These are phyloP conservation scores for Diploptera punctata DNA, from an alignment of 2,888 invertebrate genomes.

Conservation along the genomic window DNA sequence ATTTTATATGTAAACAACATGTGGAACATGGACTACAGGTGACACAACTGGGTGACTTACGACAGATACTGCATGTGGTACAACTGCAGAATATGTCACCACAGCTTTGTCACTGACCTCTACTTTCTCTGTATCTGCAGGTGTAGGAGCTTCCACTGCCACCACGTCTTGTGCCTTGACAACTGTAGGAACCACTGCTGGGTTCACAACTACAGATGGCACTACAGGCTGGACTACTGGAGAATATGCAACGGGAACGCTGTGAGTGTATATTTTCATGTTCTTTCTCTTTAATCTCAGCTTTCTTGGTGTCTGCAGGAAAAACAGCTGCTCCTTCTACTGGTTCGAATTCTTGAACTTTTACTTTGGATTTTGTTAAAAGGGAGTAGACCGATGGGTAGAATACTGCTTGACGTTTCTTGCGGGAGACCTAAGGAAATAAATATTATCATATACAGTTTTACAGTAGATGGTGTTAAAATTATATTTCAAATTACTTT, in stretches of 20 bases:
- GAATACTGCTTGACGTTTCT: conserved; percentile 28
- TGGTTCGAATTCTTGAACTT: conserved; percentile 41
- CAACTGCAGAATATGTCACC: background rate
- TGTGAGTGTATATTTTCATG: conserved; percentile 9
- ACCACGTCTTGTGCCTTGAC: conserved; percentile 44
- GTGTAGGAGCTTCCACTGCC: conserved; percentile 34
- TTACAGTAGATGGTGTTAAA: too few relatives aligned
- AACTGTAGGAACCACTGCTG: conserved; percentile 32
- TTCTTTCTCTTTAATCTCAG: conserved; percentile 37
- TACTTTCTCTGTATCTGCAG: conserved; percentile 33
- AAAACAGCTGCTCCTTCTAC: conserved; percentile 39
- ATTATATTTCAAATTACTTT: too few relatives aligned
- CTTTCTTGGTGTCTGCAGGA: conserved; percentile 32
- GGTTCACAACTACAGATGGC: background rate
- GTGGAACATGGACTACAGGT: background rate
- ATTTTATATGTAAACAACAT: background rate
- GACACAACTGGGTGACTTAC: background rate
- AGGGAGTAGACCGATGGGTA: conserved; percentile 34
- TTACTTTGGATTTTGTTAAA: conserved; percentile 44
- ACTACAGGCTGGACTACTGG: background rate
- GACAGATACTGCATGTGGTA: background rate
- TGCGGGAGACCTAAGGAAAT: background rate
- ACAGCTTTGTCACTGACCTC: conserved; percentile 36
- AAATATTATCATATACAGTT: too few relatives aligned
- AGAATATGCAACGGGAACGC: background rate